Evolutionary conservation across 2,113 vertebrate genomes (phyloP).

Genomic region (Grammomys surdaster): DNA sequence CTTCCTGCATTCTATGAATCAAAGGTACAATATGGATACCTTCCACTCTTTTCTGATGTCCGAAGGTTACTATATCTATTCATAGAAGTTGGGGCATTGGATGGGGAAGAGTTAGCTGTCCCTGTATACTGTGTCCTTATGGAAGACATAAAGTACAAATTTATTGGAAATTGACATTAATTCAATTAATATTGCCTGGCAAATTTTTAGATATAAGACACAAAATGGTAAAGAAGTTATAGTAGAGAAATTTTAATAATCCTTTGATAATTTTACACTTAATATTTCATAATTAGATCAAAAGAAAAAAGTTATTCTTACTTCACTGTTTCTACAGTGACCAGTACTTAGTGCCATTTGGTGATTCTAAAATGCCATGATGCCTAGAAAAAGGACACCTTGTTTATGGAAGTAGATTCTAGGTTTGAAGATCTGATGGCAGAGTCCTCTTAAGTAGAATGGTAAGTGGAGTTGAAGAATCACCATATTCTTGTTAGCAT

Average conservation of each 20-base stretch:
- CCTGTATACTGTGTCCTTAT: not conserved
- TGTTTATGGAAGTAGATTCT: not conserved
- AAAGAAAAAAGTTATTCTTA: not conserved
- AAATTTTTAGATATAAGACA: not conserved
- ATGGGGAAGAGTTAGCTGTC: accelerated
- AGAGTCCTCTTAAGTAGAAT: not conserved
- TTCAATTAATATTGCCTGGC: not conserved
- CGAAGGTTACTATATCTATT: not conserved
- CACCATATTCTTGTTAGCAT: not conserved
- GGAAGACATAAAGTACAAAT: not conserved
- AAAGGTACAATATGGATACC: not conserved
- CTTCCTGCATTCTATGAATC: not conserved
- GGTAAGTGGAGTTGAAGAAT: not conserved
- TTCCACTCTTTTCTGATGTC: not conserved
- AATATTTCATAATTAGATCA: not conserved
- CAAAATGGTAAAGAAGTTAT: not conserved
- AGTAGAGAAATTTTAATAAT: not conserved
- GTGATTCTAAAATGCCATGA: not conserved
- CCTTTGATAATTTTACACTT: not conserved
- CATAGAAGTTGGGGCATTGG: not conserved
- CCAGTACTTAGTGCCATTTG: not conserved
- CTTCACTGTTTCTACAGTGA: not conserved
- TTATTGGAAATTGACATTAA: not conserved
- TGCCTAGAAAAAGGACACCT: not conserved
- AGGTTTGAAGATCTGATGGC: not conserved